These are phyloP conservation scores for Drosophila siamana DNA, from an alignment of 2,888 invertebrate genomes.

Conservation along the genomic window DNA sequence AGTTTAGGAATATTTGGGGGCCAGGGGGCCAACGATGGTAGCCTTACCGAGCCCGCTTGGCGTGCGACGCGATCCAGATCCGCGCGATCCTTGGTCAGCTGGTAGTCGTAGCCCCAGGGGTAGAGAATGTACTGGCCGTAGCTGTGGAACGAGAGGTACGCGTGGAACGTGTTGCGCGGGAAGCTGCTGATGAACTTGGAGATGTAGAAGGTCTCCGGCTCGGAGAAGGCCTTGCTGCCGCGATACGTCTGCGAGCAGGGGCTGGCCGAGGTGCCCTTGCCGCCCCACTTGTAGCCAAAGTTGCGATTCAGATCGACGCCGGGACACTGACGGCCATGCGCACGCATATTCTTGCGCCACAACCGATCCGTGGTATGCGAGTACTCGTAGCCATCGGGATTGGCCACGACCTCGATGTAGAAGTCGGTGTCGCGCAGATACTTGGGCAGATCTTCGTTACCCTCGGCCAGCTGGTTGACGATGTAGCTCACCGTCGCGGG, in stretches of 20 bases:
- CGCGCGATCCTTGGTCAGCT: conserved; percentile 89
- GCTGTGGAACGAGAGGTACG: conserved; percentile 92
- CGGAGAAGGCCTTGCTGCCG: conserved; percentile 93
- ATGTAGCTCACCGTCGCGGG: conserved; percentile 92
- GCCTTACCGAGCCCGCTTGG: conserved; percentile 88
- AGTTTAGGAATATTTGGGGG: too few relatives aligned
- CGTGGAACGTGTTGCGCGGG: conserved; percentile 87
- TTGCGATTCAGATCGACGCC: conserved; percentile 95
- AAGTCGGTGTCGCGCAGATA: conserved; percentile 92
- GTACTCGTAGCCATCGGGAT: conserved; percentile 96
- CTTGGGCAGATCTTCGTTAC: conserved; percentile 88
- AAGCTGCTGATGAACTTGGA: conserved; percentile 86
- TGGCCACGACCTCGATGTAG: conserved; percentile 89
- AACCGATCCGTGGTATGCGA: conserved; percentile 92
- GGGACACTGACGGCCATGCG: conserved; percentile 88
- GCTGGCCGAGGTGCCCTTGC: conserved; percentile 92
- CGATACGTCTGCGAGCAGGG: conserved; percentile 93
- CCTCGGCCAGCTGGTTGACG: conserved; percentile 89
- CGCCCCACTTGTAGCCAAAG: conserved; percentile 95
- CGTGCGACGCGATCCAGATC: conserved; percentile 90
- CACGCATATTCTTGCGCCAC: conserved; percentile 91
- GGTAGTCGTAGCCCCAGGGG: conserved; percentile 94
- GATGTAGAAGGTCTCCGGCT: conserved; percentile 92
- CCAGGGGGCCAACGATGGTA: too few relatives aligned
- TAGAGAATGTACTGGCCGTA: conserved; percentile 94